Base-by-base conservation (phyloP, 2,797 vertebrate genomes). In the Sciaenops ocellatus region DNA sequence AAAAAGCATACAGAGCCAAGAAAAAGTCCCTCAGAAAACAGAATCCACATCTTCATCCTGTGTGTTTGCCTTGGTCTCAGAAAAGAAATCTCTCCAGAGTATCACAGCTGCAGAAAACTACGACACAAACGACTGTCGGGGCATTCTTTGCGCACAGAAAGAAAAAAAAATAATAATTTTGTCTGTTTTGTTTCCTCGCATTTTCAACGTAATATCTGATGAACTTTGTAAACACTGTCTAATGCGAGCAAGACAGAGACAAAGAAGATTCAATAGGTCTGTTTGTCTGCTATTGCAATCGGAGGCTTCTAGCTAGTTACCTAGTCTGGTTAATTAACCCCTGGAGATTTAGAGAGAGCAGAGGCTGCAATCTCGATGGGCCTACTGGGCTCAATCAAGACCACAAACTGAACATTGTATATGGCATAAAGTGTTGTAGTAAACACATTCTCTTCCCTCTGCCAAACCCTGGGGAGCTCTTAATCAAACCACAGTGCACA, bases 361-460 rank as follows among this genome's bases (percentile, higher is more conserved):
- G 57, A 90, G 93, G 90, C 89, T 95, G 94, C 82, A 90, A 96
- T 97, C 96, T 95, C 85, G 92, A 97, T 95, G 88, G 95, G 94
- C 95, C 97, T 95, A 95, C 94, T 94, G 96, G 95, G 96, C 91
- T 94, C 96, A 97, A 97, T 98, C 97, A 98, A 85, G 84, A 85
- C 89, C 87, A 85, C 90, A 88, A 91, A 86, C 93, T 94, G 93
- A 96, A 96, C 92, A 95, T 90, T 93, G 93, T 87, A 96, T 93
- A 94, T 92, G 92, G 90, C 90, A 80, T 80, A 94, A 97, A 95
- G 80, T 91, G 94, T 89, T 93, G 95, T 94, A 94, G 96, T 97
- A 97, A 99, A 98, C 95, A 98, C 90, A 94, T 95, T 95, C 91
- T 86, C 89, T 78, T 83, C 80, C 75, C 72, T 70, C 77, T 82